Evolutionary conservation across 2,888 invertebrate species (phyloP).

Genomic region (Drymonia ruficornis): DNA sequence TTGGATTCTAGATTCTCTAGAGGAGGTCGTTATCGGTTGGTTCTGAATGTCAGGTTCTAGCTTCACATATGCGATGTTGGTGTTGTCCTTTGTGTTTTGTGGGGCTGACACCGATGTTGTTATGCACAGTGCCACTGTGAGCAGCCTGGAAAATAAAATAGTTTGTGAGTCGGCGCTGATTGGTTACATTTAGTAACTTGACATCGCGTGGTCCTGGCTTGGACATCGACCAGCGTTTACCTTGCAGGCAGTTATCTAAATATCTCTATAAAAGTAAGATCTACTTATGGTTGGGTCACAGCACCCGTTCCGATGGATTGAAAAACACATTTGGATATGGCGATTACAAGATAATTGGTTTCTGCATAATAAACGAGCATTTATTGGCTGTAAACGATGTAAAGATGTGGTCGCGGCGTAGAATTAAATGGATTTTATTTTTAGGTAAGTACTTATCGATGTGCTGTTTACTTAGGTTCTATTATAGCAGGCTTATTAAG

Average conservation of each 20-base stretch:
- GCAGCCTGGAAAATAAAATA: slow-evolving; percentile 53
- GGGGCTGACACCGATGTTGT: slow-evolving; percentile 54
- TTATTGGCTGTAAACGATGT: not conserved
- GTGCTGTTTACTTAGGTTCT: too few relatives aligned
- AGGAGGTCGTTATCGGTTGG: slow-evolving; percentile 12
- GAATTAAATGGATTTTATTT: not conserved
- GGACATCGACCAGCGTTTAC: too few relatives aligned
- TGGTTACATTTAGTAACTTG: not conserved
- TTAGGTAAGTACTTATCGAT: not conserved
- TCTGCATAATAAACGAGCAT: not conserved
- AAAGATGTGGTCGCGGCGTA: not conserved
- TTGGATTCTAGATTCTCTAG: slow-evolving; percentile 53
- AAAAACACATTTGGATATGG: not conserved
- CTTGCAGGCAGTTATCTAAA: too few relatives aligned
- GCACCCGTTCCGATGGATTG: not conserved
- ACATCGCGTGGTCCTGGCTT: too few relatives aligned
- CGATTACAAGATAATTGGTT: not conserved
- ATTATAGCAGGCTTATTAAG: too few relatives aligned
- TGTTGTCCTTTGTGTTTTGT: slow-evolving; percentile 46
- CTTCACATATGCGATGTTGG: slow-evolving; percentile 64
- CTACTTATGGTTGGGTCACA: too few relatives aligned
- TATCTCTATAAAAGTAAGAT: too few relatives aligned
- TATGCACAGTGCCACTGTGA: slow-evolving; percentile 49
- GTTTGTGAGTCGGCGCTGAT: not conserved
- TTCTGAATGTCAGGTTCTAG: slow-evolving; percentile 47